Conservation (phyloP, 2,113 vertebrate genomes). For the Sclerurus mexicanus region DNA sequence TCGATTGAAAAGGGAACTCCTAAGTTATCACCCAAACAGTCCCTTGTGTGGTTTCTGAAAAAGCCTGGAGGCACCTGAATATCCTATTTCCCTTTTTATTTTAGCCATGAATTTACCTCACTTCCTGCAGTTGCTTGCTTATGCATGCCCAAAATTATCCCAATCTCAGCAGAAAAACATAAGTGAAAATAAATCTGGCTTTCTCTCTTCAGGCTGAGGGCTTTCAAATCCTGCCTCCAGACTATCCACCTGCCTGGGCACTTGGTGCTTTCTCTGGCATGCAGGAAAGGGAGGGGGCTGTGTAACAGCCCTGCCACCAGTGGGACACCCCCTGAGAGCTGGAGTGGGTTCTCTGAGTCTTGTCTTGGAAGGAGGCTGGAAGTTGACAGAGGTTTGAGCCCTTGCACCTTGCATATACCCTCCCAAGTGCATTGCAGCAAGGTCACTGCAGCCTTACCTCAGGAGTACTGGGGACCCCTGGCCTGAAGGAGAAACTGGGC, state of each 20-base stretch:
- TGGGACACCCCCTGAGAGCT: fast-evolving
- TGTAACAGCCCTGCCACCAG: fast-evolving
- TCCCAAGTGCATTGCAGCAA: neutral
- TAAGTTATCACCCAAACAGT: neutral
- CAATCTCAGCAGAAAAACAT: neutral
- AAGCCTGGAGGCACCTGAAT: neutral
- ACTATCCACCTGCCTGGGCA: neutral
- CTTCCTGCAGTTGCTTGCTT: neutral
- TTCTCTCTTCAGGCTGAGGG: neutral
- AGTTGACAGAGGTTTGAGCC: neutral
- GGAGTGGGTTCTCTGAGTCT: neutral
- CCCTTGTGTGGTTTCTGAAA: neutral
- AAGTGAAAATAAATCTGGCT: neutral
- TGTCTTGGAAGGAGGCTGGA: neutral
- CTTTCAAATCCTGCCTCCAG: neutral
- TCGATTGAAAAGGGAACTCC: neutral
- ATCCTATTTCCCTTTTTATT: neutral
- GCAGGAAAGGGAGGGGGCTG: neutral
- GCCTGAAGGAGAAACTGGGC: neutral
- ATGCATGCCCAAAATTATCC: neutral
- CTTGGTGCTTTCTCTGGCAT: neutral
- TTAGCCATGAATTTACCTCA: neutral
- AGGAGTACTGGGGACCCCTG: neutral
- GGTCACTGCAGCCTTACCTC: neutral
- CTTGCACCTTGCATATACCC: fast-evolving